Evolutionary conservation across 2,113 vertebrate species (phyloP), one percentile per base, ranked within the genome.

Genomic region (Pitta sordida): DNA sequence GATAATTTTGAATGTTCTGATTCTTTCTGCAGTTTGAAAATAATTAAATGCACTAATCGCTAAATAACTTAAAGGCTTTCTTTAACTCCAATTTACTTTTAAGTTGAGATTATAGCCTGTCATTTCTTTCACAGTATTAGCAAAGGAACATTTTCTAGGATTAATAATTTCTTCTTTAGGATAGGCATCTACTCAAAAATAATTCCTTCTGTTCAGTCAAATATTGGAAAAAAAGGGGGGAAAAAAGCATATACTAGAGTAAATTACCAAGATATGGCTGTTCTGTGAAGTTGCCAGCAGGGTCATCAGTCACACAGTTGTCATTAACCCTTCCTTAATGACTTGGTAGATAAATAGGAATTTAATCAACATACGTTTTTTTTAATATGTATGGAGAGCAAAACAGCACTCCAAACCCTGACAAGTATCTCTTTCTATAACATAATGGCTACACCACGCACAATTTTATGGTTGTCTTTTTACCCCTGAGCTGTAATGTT

Each of bases 341-440:
- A 84, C 22, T 9, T 48, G 15, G 18, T 48, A 68, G 51, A 24
- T 27, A 8, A 71, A 41, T 7, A 59, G 19, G 15, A 41, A 26
- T 59, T 80, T 17, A 65, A 44, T 60, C 13, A 46, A 7, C 0
- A 5, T 2, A 4, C 34, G 4, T 5, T 58, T 55, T 6, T 62
- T 88, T n/a, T 32, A 15, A 29, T 69, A 43, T n/a, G n/a, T n/a
- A n/a, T n/a, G 13, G 34, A 76, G 32, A 48, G 32, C 1, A 48
- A 41, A 46, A n/a, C 6, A 12, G 5, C 4, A 5, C 20, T 24
- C 9, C 27, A 32, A 30, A 3, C 3, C 4, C 3, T 0, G 13
- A 11, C 26, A 13, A 3, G 12, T 6, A 41, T 1, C 20, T 53
- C 11, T 62, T 87, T 10, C 22, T 36, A 0, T 19, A 60, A 15